These are phyloP conservation scores for Dynastes grantii DNA, from an alignment of 2,888 invertebrate genomes.

Conservation along the genomic window DNA sequence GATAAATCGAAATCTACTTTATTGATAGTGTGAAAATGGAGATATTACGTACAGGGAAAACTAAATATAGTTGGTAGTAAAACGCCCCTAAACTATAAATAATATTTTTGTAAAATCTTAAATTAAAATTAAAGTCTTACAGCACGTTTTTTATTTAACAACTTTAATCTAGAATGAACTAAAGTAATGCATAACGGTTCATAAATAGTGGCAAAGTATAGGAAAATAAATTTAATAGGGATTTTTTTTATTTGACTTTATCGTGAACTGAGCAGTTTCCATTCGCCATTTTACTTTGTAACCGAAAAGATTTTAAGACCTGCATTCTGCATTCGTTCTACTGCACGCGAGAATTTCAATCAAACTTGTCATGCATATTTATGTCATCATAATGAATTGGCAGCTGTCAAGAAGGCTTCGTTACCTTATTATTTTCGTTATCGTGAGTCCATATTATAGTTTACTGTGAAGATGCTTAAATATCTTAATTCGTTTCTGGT, in stretches of 20 bases:
- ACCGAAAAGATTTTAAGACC: background rate
- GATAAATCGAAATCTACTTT: no score
- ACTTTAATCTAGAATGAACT: background rate
- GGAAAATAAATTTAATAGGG: background rate
- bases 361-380: background rate
- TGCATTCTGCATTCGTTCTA: background rate
- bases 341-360: background rate
- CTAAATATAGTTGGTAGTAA: no score
- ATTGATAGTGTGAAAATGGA: no score
- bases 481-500: constrained; percentile 9
- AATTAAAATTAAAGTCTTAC: no score
- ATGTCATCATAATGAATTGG: constrained; percentile 23
- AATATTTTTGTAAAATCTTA: no score
- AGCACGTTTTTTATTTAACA: no score
- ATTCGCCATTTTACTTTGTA: background rate
- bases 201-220: background rate
- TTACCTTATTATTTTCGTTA: background rate
- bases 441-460: background rate
- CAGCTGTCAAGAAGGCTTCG: constrained; percentile 10
- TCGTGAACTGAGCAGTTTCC: background rate
- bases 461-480: constrained; percentile 6
- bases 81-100: no score
- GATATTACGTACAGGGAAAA: no score
- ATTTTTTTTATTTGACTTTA: background rate
- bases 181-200: background rate